Evolutionary conservation across 1,140 invertebrate genomes (phyloP), one percentile per base, ranked within the genome.

Genomic region (Drosophila hydei): DNA sequence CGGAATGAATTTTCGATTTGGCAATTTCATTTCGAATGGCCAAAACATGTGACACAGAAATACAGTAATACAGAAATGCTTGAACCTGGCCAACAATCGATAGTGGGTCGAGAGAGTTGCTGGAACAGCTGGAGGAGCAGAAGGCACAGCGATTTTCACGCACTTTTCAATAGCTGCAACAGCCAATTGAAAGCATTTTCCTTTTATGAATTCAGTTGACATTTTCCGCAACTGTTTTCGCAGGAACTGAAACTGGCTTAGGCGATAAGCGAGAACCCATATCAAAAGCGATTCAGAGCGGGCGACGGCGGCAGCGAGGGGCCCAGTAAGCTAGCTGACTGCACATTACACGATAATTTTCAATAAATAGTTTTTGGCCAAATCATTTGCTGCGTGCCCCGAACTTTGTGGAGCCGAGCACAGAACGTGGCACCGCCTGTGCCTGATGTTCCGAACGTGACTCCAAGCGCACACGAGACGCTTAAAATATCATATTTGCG

Each of bases 331-430:
- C 27, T 38, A 16, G 54, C 11, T 40, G 54, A 65, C 19, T 56
- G 61, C 63, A 70, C 64, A 74, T 77, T 79, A 77, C 52, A 81
- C 83, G 67, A 79, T 87, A 87, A 87, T 87, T 87, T 87, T 87
- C 83, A 88, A 87, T 87, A 88, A 88, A 87, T 87, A 87, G 83
- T 87, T 88, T 79, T 68, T 69, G 50, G 63, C 48, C 56, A 63
- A 85, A 85, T 84, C 51, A 85, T 85, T 87, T 80, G 65, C 58
- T 58, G 64, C 70, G 80, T 79, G 71, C 64, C 56, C 30, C 40
- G 52, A 64, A 74, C 79, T 74, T 80, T 60, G 69, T 47, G 30
- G 30, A 59, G 59, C 42, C 62, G 65, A 51, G 60, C 65, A 63
- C 60, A 64, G 47, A 59, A 56, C 70, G 63, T 58, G 74, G 74